These are phyloP conservation scores for Linnaemya vulpina DNA, from an alignment of 2,888 invertebrate genomes.

Conservation along the genomic window DNA sequence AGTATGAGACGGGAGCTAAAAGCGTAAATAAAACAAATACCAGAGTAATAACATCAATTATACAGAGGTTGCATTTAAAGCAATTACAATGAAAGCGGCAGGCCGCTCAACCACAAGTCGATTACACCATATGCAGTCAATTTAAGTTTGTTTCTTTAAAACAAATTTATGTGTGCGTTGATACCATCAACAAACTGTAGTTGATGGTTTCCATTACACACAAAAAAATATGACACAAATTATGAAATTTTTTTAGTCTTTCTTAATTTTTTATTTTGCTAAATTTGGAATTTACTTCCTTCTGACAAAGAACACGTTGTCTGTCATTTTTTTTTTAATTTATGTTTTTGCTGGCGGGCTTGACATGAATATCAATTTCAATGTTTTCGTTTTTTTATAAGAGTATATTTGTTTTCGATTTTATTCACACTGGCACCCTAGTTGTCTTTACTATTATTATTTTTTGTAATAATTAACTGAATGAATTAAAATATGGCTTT, in stretches of 20 bases:
- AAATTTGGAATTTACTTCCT: slow-evolving; percentile 63
- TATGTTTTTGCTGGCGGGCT: slow-evolving; percentile 23
- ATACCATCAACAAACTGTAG: not conserved
- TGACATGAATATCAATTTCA: slow-evolving; percentile 59
- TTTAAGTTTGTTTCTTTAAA: not conserved
- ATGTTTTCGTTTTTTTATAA: not conserved
- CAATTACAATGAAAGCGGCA: slow-evolving; percentile 3
- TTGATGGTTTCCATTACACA: not conserved
- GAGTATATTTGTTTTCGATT: not conserved
- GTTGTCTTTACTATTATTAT: too few species aligned
- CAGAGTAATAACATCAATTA: slow-evolving; percentile 31
- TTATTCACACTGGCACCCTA: not conserved
- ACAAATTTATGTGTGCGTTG: not conserved
- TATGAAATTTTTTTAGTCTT: slow-evolving; percentile 3
- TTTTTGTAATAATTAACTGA: too few species aligned
- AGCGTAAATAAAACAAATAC: slow-evolving; percentile 4
- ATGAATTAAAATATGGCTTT: too few species aligned
- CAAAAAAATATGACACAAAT: slow-evolving; percentile 28
- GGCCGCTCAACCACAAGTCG: not conserved
- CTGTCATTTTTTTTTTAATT: slow-evolving; percentile 38
- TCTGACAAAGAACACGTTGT: slow-evolving; percentile 16
- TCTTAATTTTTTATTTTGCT: slow-evolving; percentile 15
- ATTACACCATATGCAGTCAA: too few species aligned
- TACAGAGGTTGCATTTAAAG: not conserved
- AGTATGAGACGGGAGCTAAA: not conserved